Evolutionary conservation across 2,888 invertebrate species (phyloP).

Genomic region (Drosophila mulleri): DNA sequence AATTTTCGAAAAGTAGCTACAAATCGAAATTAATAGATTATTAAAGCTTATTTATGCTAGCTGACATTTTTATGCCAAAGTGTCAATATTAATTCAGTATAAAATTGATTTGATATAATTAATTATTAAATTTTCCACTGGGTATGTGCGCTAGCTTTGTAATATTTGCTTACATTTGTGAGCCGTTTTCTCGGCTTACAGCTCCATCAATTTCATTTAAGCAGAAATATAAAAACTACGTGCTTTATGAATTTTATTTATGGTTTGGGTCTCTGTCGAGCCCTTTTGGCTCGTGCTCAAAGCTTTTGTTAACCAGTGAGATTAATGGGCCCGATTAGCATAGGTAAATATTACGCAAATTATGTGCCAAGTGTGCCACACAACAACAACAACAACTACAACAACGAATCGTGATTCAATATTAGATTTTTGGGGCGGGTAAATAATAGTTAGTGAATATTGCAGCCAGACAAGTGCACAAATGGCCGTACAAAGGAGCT

Average conservation of each 20-base stretch:
- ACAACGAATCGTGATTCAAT: constrained; percentile 57
- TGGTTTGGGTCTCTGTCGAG: constrained; percentile 21
- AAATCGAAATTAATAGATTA: background rate
- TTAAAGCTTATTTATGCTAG: background rate
- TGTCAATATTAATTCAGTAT: background rate
- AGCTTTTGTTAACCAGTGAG: constrained; percentile 63
- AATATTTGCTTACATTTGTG: constrained; percentile 30
- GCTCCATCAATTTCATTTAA: constrained; percentile 65
- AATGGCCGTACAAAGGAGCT: constrained; percentile 17
- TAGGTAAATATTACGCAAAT: constrained; percentile 75
- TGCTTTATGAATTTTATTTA: constrained; percentile 20
- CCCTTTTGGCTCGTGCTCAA: constrained; percentile 43
- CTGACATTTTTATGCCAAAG: background rate
- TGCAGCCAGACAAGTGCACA: constrained; percentile 48
- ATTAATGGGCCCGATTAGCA: constrained; percentile 77
- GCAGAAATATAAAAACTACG: constrained; percentile 16
- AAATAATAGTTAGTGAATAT: constrained; percentile 20
- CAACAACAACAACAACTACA: constrained; percentile 41
- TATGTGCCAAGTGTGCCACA: constrained; percentile 50
- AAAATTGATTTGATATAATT: background rate
- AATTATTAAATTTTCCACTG: constrained; percentile 38
- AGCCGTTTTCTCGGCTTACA: constrained; percentile 48
- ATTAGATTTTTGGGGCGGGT: constrained; percentile 50
- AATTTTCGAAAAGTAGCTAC: background rate
- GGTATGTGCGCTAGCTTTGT: constrained; percentile 12